Conservation (phyloP, 2,888 invertebrate genomes). For the Campoletis raptor region DNA sequence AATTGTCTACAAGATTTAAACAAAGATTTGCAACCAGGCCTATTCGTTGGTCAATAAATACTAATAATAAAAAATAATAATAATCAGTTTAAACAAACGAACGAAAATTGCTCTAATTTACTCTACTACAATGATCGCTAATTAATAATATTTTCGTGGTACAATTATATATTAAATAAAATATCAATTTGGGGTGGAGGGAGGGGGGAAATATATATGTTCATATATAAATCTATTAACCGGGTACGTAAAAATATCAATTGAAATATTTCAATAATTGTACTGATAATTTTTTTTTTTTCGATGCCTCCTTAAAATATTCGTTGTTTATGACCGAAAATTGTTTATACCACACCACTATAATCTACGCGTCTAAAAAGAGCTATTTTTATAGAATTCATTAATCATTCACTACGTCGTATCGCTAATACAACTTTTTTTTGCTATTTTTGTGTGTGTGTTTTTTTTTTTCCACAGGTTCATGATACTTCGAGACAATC, state of each 20-base stretch:
- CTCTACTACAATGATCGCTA: conserved; percentile 1
- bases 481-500: conserved; percentile 45
- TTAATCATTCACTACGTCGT: conserved; percentile 33
- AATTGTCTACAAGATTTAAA: conserved; percentile 10
- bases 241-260: conserved; percentile 1
- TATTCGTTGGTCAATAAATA: conserved; percentile 20
- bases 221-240: conserved; percentile 20
- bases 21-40: background rate
- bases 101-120: background rate
- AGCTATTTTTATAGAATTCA: conserved; percentile 42
- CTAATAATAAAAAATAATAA: conserved; percentile 15
- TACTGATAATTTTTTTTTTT: conserved; percentile 25
- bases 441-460: conserved; percentile 7
- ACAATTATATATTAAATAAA: conserved; percentile 37
- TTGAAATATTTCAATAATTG: conserved; percentile 25
- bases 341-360: conserved; percentile 21
- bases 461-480: conserved; percentile 1
- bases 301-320: conserved; percentile 37
- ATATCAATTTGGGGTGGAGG: conserved; percentile 37
- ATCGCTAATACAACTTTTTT: conserved; percentile 2
- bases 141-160: conserved; percentile 32
- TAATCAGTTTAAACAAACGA: background rate
- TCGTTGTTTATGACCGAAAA: conserved; percentile 47
- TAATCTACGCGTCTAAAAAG: conserved; percentile 37
- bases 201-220: conserved; percentile 22